Evolutionary conservation across 1,140 invertebrate genomes (phyloP).

Genomic region (Agrilus planipennis): DNA sequence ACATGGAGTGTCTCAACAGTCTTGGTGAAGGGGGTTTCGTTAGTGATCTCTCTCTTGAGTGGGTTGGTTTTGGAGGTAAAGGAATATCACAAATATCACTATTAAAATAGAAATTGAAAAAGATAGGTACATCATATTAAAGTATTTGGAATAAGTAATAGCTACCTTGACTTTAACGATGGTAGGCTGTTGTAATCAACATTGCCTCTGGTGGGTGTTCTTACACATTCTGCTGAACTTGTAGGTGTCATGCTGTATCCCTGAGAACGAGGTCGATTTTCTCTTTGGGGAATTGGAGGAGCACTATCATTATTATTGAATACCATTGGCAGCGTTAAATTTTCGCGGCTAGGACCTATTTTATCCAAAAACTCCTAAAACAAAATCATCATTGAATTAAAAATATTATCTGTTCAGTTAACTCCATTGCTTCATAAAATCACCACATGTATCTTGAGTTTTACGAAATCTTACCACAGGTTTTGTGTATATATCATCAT

Average conservation of each 20-base stretch:
- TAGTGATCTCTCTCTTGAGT: slow-evolving; percentile 38
- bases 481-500: slow-evolving; percentile 54
- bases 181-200: slow-evolving; percentile 34
- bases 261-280: slow-evolving; percentile 42
- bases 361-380: slow-evolving; percentile 10
- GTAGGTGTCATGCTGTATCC: slow-evolving; percentile 37
- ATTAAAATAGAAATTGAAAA: slow-evolving; percentile 11
- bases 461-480: slow-evolving; percentile 34
- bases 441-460: slow-evolving; percentile 1
- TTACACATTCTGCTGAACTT: slow-evolving; percentile 18
- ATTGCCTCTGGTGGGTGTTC: slow-evolving; percentile 31
- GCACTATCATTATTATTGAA: slow-evolving; percentile 25
- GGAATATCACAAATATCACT: slow-evolving; percentile 29
- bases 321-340: slow-evolving; percentile 28
- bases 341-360: slow-evolving; percentile 23
- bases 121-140: neutral
- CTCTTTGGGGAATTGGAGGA: slow-evolving; percentile 46
- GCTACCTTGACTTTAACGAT: slow-evolving; percentile 30
- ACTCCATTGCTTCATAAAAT: no score
- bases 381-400: neutral
- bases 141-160: neutral
- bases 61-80: slow-evolving; percentile 42
- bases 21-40: slow-evolving; percentile 49
- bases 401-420: no score
- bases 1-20: slow-evolving; percentile 40